Evolutionary conservation across 1,140 invertebrate genomes (phyloP), one percentile per base, ranked within the genome.

Genomic region (Ceratosolen fusciceps): DNA sequence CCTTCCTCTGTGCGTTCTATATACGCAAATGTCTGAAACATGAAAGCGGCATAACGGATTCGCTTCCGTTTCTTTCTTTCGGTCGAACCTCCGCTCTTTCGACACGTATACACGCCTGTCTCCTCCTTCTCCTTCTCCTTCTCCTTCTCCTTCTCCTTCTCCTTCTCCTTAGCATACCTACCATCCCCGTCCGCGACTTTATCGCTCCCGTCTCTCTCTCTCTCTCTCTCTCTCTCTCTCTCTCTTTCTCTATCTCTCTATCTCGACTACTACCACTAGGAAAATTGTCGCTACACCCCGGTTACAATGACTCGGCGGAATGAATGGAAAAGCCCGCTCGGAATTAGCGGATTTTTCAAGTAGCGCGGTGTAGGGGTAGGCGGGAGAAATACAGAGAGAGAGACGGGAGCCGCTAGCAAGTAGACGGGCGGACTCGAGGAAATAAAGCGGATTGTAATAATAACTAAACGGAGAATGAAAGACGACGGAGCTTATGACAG

Each of bases 1-100:
- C 31, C 19, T 0, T 21, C 12, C 21, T 68, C 43, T 37, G 52
- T 76, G 26, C 49, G n/a, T n/a, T n/a, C n/a, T n/a, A n/a, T 60
- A 67, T 72, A 78, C 52, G 76, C 75, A 77, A 77, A 77, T 77
- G 37, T 34, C 67, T 58, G 65, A 71, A 71, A 58, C 56, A 39
- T 60, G 68, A 78, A 78, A 72, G 68, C 70, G 14, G 34, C 47
- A 26, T 79, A 79, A 74, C 77, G 72, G 71, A 1, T 26, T 67
- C 12, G 49, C 62, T 79, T 74, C 72, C 77, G 77, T n/a, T 79
- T 74, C 77, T 79, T 74, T 79, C 49, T 73, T 24, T 71, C 52
- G 9, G 14, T 3, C 39, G 12, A 65, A 65, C 60, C 39, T 43
- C 67, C 10, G 24, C 67, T 39, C 37, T 39, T 24, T 67, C 34